Percentiles rank a stretch among this genome's conserved stretches.
phyloP scores from a whole-genome alignment of 1,140 invertebrate species.

The Macrosteles quadrilineatus region DNA sequence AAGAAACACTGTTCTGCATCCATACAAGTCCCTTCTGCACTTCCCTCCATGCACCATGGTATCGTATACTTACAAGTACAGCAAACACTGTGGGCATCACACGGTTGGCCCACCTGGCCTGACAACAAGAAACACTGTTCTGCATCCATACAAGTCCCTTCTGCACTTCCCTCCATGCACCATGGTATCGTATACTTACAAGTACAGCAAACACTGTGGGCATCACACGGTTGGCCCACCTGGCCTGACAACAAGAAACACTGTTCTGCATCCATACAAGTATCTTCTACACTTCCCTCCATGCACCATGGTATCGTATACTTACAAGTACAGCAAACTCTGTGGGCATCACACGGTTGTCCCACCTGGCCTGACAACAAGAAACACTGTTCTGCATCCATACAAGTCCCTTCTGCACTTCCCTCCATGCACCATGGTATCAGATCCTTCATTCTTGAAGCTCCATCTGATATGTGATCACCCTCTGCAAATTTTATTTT shows the following conservation, averaged over 20 bases:
- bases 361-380: not conserved
- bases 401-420: constrained; percentile 2
- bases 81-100: not conserved
- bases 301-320: not conserved
- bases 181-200: not conserved
- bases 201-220: not conserved
- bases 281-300: not conserved
- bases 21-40: not conserved
- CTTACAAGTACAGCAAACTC: constrained; percentile 8
- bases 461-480: too few relatives aligned
- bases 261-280: not conserved
- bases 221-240: not conserved
- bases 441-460: too few relatives aligned
- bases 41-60: not conserved
- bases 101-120: not conserved
- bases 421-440: not conserved
- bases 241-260: not conserved
- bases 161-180: not conserved
- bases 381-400: not conserved
- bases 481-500: too few relatives aligned
- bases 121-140: not conserved
- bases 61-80: not conserved
- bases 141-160: not conserved
- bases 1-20: not conserved
- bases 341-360: not conserved